A percentile compares a stretch with the other conserved stretches of the same genome.
phyloP scores from a whole-genome alignment of 64 coral and sea anemone genomes.

The Trachythela sp. region DNA sequence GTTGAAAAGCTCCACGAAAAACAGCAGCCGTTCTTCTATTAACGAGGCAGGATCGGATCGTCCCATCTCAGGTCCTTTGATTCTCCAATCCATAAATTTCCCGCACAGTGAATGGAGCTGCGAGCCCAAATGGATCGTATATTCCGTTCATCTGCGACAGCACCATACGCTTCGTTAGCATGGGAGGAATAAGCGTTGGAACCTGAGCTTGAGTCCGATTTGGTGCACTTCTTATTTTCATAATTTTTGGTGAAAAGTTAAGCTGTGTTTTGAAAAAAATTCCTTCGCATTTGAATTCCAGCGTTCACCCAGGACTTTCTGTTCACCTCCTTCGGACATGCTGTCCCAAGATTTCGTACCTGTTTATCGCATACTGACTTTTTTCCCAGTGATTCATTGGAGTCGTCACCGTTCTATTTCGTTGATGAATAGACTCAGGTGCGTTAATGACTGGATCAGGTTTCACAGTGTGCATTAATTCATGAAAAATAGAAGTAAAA shows the following conservation, averaged over 20 bases:
- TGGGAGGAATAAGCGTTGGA: background rate
- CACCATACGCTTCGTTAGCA: conserved; percentile 23
- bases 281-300: conserved; percentile 4
- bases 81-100: conserved; percentile 4
- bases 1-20: too few species aligned
- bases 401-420: background rate
- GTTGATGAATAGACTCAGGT: too few species aligned
- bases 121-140: too few species aligned
- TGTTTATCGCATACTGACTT: background rate
- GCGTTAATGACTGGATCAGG: too few species aligned
- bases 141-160: conserved; percentile 30
- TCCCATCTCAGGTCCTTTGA: conserved; percentile 10
- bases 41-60: background rate
- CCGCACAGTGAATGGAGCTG: too few species aligned
- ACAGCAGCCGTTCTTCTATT: conserved; percentile 20
- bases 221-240: background rate
- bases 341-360: background rate
- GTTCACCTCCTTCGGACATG: background rate
- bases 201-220: background rate
- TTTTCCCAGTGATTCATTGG: background rate
- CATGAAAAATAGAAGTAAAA: too few species aligned
- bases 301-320: background rate
- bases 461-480: too few species aligned
- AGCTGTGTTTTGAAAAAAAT: background rate
- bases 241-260: conserved; percentile 27